Conservation (phyloP, 2,113 vertebrate species). For the Tinamus guttatus region DNA sequence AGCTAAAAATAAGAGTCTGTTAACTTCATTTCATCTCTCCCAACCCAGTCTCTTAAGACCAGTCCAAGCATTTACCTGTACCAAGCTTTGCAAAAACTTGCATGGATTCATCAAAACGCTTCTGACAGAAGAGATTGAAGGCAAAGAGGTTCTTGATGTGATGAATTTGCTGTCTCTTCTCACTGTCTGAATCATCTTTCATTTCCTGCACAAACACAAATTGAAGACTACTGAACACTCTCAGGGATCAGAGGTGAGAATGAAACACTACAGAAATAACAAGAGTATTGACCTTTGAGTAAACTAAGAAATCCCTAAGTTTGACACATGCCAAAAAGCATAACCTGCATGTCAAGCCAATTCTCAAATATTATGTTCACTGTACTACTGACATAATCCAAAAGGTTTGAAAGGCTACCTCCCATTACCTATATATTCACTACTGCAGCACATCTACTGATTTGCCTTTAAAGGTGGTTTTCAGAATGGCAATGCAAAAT, state of each 20-base stretch:
- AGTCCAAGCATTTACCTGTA: constrained; percentile 84
- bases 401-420: background rate
- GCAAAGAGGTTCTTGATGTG: constrained; percentile 98
- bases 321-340: background rate
- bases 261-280: background rate
- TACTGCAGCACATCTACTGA: background rate
- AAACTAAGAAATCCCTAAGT: background rate
- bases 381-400: background rate
- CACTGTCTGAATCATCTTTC: constrained; percentile 96
- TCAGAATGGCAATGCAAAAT: background rate
- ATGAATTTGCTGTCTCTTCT: constrained; percentile 96
- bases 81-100: constrained; percentile 97
- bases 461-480: background rate
- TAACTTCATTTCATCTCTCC: background rate
- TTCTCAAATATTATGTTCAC: background rate
- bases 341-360: background rate
- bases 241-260: accelerated
- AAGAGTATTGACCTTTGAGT: background rate
- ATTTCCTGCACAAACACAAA: constrained; percentile 84
- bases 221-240: background rate
- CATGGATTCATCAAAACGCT: constrained; percentile 98
- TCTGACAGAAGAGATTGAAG: constrained; percentile 98
- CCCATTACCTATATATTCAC: background rate
- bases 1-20: background rate
- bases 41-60: background rate